These are phyloP conservation scores for Accipiter cooperii DNA, from an alignment of 2,113 vertebrate genomes.

Conservation along the genomic window DNA sequence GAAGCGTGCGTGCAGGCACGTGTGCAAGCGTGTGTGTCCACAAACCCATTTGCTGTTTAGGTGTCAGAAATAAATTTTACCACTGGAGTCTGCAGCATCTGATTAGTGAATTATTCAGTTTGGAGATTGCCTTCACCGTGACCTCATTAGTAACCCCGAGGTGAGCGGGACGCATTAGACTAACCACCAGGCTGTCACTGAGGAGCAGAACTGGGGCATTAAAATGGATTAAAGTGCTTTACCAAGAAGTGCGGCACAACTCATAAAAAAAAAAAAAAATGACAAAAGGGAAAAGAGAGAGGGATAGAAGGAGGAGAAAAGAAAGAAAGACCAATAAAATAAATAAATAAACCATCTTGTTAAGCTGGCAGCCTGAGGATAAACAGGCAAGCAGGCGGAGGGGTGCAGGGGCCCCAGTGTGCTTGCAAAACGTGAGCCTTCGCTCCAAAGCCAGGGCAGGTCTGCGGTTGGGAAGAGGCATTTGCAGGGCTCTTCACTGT, in stretches of 20 bases:
- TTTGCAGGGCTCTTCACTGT: not conserved
- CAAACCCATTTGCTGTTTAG: constrained; percentile 75
- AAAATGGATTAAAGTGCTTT: constrained; percentile 84
- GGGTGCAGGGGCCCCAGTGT: not conserved
- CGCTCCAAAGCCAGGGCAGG: not conserved
- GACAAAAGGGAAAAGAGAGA: not conserved
- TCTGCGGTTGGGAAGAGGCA: not conserved
- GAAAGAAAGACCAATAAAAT: not conserved
- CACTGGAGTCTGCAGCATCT: constrained; percentile 81
- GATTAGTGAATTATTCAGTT: constrained; percentile 86
- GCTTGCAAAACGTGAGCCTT: not conserved
- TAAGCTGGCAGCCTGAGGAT: constrained; percentile 59
- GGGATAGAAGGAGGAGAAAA: not conserved
- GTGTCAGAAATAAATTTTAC: constrained; percentile 86
- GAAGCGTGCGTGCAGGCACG: accelerated
- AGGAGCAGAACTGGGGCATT: constrained; percentile 76
- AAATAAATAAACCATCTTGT: constrained; percentile 41
- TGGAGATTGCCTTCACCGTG: constrained; percentile 74
- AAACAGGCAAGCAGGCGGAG: not conserved
- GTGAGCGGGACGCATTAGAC: constrained; percentile 82
- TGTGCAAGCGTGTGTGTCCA: not conserved
- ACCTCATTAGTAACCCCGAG: constrained; percentile 87
- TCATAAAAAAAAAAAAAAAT: constrained; percentile 49
- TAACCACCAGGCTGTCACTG: constrained; percentile 77
- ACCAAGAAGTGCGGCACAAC: constrained; percentile 77